Evolutionary conservation across 2,113 vertebrate genomes (phyloP).

Genomic region (Apodemus sylvaticus): DNA sequence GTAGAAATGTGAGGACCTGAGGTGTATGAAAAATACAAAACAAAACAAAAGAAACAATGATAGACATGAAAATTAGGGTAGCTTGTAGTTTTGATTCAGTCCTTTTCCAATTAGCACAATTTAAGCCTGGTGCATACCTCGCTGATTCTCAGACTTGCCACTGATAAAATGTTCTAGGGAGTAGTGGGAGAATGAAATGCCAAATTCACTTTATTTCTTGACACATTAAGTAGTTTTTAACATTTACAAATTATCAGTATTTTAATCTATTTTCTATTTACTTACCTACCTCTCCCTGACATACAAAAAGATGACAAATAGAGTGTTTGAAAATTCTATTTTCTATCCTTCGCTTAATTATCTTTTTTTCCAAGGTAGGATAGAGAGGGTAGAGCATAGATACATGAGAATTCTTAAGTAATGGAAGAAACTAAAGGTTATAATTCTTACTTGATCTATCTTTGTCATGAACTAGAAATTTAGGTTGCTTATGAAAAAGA

Average conservation of each 20-base stretch:
- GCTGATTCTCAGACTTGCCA: background rate
- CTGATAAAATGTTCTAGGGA: background rate
- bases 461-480: background rate
- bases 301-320: background rate
- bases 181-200: background rate
- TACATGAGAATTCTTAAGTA: background rate
- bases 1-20: no score
- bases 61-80: background rate
- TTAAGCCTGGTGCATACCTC: background rate
- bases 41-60: no score
- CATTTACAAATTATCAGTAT: background rate
- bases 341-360: background rate
- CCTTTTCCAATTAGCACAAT: background rate
- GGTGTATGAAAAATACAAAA: no score
- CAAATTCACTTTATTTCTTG: background rate
- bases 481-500: background rate
- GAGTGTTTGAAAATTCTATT: background rate
- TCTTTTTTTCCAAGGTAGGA: background rate
- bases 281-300: background rate
- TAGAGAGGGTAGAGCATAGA: background rate
- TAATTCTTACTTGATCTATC: background rate
- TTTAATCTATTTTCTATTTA: background rate
- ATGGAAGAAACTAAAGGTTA: background rate
- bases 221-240: background rate
- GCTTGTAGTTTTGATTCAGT: background rate